phyloP scores from a whole-genome alignment of 2,797 vertebrate genomes.

The Danio albolineatus region DNA sequence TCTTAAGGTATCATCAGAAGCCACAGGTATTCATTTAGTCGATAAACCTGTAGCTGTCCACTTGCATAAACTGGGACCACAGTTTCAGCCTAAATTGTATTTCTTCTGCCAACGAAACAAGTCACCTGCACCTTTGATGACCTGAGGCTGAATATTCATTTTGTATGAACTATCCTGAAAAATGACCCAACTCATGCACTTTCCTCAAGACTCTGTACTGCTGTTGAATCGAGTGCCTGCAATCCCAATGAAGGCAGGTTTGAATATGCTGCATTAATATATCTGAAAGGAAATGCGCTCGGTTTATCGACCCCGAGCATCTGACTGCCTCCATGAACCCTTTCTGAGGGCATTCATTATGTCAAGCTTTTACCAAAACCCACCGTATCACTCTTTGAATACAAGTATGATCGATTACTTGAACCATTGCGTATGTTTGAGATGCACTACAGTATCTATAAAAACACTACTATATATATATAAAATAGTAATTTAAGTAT shows the following conservation, averaged over 20 bases:
- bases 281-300: constrained; percentile 12
- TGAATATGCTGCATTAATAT: constrained; percentile 26
- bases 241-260: neutral
- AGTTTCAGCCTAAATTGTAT: no score
- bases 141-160: no score
- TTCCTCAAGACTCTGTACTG: neutral
- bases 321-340: neutral
- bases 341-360: neutral
- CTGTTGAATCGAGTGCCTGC: neutral
- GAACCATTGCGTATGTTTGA: constrained; percentile 16
- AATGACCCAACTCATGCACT: neutral
- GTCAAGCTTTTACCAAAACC: constrained; percentile 48
- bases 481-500: neutral
- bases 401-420: constrained; percentile 3
- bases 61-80: no score
- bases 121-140: no score
- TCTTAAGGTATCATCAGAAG: no score
- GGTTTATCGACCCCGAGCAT: constrained; percentile 14
- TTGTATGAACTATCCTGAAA: neutral
- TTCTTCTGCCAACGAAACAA: no score
- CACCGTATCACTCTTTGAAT: neutral
- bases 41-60: no score
- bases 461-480: neutral
- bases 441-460: constrained; percentile 5
- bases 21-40: no score